phyloP scores from a whole-genome alignment of 2,797 vertebrate species.

The Arnoldichthys spilopterus region DNA sequence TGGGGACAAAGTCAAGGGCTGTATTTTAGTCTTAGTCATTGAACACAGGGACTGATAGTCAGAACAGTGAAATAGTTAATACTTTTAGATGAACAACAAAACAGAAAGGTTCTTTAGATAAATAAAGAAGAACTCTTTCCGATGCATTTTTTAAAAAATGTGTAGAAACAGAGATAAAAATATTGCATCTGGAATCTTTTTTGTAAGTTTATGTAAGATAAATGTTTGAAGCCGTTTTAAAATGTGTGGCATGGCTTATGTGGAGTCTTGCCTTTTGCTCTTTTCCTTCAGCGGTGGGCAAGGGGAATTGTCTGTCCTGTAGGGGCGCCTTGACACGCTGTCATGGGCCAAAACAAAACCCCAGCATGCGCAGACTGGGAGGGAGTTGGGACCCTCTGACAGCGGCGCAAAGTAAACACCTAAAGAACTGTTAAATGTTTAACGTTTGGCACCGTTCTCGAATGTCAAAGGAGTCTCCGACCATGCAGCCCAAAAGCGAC shows the following conservation, averaged over 20 bases:
- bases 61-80: too few species aligned
- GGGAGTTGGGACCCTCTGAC: slow-evolving; percentile 19
- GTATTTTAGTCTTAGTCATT: too few species aligned
- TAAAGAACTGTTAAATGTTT: slow-evolving; percentile 58
- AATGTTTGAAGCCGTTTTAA: background rate
- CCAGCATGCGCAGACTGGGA: slow-evolving; percentile 25
- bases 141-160: too few species aligned
- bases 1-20: too few species aligned
- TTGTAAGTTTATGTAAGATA: too few species aligned
- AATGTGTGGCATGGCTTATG: background rate
- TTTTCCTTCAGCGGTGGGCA: background rate
- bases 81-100: too few species aligned
- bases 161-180: too few species aligned
- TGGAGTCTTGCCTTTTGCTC: background rate
- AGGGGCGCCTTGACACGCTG: background rate
- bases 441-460: slow-evolving; percentile 51
- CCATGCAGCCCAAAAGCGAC: slow-evolving; percentile 45
- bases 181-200: too few species aligned
- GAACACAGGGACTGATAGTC: too few species aligned
- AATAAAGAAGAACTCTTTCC: too few species aligned
- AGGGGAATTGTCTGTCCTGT: slow-evolving; percentile 6
- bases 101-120: too few species aligned
- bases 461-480: slow-evolving; percentile 55
- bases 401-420: slow-evolving; percentile 43
- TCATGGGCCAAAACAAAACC: slow-evolving; percentile 31